Evolutionary conservation across 2,797 vertebrate genomes (phyloP).

Genomic region (Coregonus ussuriensis): DNA sequence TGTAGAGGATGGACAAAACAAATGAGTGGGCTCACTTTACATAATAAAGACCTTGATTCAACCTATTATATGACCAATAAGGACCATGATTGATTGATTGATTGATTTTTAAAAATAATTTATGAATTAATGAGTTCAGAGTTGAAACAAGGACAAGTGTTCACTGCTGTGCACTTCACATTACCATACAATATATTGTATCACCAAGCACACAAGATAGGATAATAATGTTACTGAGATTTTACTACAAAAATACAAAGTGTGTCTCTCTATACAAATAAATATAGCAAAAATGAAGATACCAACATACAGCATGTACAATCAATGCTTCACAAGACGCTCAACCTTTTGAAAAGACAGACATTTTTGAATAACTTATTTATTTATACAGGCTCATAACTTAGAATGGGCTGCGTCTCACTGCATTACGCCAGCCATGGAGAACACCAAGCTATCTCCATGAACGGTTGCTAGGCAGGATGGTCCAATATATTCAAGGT

Average conservation of each 20-base stretch:
- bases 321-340: conserved; percentile 61
- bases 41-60: not conserved
- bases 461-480: conserved; percentile 16
- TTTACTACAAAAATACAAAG: conserved; percentile 75
- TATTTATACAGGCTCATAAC: conserved; percentile 50
- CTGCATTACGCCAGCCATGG: conserved; percentile 30
- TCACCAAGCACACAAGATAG: not conserved
- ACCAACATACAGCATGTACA: conserved; percentile 57
- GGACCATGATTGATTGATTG: not conserved
- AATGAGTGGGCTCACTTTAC: not conserved
- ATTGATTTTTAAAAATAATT: not conserved
- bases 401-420: not conserved
- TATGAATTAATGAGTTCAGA: not conserved
- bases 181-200: not conserved
- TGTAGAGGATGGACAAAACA: not conserved
- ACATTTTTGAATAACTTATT: conserved; percentile 70
- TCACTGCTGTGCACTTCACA: too few relatives aligned
- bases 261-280: conserved; percentile 75
- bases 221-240: conserved; percentile 50
- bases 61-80: not conserved
- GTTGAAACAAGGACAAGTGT: too few relatives aligned
- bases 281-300: conserved; percentile 68
- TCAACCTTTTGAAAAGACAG: conserved; percentile 68
- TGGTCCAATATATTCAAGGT: conserved; percentile 63
- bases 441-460: conserved; percentile 26